These are phyloP conservation scores for Pterois miles DNA, from an alignment of 2,797 vertebrate species.

Conservation along the genomic window DNA sequence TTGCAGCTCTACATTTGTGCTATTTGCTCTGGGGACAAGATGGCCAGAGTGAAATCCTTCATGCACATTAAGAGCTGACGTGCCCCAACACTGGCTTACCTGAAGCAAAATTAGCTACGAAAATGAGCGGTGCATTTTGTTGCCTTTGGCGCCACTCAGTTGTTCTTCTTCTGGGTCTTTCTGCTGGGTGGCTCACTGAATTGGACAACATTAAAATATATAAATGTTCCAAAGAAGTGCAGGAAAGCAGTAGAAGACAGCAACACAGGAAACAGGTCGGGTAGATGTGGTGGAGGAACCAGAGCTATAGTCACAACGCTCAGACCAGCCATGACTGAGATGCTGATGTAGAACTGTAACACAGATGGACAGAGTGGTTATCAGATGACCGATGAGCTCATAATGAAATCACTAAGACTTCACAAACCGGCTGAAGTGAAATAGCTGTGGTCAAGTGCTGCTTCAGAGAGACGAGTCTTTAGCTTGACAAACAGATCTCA, in stretches of 20 bases:
- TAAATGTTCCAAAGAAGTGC: conserved; percentile 87
- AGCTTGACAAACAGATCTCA: background rate
- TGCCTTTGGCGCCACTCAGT: conserved; percentile 56
- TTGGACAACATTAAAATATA: conserved; percentile 90
- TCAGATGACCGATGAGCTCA: background rate
- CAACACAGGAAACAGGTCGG: conserved; percentile 91
- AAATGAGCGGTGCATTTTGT: background rate
- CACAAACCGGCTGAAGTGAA: background rate
- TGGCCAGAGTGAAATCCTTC: background rate
- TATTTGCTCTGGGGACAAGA: background rate
- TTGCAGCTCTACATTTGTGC: background rate
- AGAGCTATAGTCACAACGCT: conserved; percentile 77
- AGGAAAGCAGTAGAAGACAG: conserved; percentile 88
- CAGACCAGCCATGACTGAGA: conserved; percentile 84
- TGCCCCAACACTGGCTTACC: background rate
- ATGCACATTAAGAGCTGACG: background rate
- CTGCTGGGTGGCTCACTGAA: conserved; percentile 81
- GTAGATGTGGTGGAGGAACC: conserved; percentile 86
- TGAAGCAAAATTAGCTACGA: background rate
- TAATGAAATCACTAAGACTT: background rate
- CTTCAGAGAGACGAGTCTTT: background rate
- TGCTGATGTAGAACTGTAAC: conserved; percentile 88
- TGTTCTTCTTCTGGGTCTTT: conserved; percentile 88
- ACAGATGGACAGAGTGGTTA: conserved; percentile 8
- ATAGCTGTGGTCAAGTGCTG: background rate